A percentile compares a stretch with the other conserved stretches of the same genome.
phyloP scores from a whole-genome alignment of 2,797 vertebrate species.

The Podarcis lilfordi region DNA sequence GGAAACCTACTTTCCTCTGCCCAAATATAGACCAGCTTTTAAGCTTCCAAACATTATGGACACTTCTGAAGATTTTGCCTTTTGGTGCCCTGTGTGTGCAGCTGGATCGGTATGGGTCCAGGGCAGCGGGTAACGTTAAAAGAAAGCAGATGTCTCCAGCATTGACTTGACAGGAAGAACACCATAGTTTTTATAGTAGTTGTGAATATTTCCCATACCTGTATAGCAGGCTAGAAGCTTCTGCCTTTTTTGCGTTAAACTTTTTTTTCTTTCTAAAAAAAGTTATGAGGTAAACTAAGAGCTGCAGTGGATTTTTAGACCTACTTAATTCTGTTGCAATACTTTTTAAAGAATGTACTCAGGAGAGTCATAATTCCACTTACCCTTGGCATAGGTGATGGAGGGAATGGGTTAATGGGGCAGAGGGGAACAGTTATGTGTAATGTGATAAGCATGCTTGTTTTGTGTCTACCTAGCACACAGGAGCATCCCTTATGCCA shows the following conservation, averaged over 20 bases:
- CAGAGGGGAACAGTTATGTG: background rate
- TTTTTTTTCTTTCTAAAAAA: background rate
- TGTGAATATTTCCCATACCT: background rate
- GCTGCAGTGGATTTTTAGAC: constrained; percentile 1
- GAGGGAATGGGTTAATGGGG: constrained; percentile 1
- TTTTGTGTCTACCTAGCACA: background rate
- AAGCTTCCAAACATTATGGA: background rate
- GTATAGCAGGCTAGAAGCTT: background rate
- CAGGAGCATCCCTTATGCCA: background rate
- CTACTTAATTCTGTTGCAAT: constrained; percentile 11
- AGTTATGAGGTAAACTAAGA: background rate
- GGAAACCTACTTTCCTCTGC: background rate
- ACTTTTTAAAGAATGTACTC: background rate
- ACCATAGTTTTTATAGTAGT: background rate
- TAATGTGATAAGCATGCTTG: background rate
- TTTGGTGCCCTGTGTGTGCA: constrained; percentile 8
- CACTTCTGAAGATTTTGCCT: background rate
- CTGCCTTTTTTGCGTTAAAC: background rate
- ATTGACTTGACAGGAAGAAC: background rate
- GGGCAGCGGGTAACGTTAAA: background rate
- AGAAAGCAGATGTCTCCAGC: background rate
- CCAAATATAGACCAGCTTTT: background rate
- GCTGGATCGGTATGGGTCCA: background rate
- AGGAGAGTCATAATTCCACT: background rate
- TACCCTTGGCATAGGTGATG: background rate